Percentiles rank a stretch among this genome's conserved stretches.
These are phyloP conservation scores for Lepus townsendii DNA, from an alignment of 2,797 vertebrate genomes.

Conservation along the genomic window DNA sequence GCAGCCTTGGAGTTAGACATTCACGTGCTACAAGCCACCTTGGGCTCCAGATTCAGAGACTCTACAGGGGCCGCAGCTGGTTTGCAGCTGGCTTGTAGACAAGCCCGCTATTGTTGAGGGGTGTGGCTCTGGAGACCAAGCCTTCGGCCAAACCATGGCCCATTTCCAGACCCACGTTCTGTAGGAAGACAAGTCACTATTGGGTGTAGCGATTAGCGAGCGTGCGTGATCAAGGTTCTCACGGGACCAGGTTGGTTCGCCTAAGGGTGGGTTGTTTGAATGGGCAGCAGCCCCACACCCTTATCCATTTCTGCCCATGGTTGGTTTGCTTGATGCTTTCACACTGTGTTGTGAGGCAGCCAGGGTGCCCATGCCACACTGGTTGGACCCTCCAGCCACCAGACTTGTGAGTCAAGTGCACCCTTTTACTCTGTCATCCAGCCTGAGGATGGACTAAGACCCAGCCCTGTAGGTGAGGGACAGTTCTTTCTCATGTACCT, in stretches of 20 bases:
- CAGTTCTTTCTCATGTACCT: not conserved
- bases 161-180: not conserved
- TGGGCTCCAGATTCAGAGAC: not conserved
- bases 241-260: not conserved
- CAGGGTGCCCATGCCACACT: not conserved
- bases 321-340: not conserved
- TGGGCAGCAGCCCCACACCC: not conserved
- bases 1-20: not conserved
- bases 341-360: not conserved
- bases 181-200: not conserved
- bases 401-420: not conserved
- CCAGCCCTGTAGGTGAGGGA: not conserved
- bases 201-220: not conserved
- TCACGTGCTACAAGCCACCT: not conserved
- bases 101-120: not conserved
- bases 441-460: not conserved
- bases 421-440: not conserved
- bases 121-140: not conserved
- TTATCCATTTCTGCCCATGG: not conserved
- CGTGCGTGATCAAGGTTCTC: not conserved
- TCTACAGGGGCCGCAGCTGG: not conserved
- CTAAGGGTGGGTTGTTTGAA: not conserved
- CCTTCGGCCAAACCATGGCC: not conserved
- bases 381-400: not conserved
- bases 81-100: not conserved